Percentiles rank a stretch among this genome's conserved stretches.
Evolutionary conservation across 2,113 vertebrate genomes (phyloP).

Genomic region (Charadrius vociferus): DNA sequence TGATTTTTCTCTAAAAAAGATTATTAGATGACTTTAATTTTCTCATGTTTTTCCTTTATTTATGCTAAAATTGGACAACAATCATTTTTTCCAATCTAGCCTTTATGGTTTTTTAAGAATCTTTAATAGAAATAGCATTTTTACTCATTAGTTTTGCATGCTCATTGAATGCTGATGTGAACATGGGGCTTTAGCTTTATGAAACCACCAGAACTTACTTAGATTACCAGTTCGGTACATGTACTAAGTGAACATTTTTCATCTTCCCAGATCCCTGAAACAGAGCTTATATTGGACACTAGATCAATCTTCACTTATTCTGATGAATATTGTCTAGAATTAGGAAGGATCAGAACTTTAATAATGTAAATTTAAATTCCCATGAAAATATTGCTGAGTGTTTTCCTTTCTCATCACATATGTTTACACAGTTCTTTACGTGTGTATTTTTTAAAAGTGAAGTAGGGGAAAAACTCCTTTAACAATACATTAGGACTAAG

Average conservation of each 20-base stretch:
- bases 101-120: not conserved
- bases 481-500: not conserved
- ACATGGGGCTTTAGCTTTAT: not conserved
- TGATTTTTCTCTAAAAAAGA: slow-evolving; percentile 20
- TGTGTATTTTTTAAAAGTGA: not conserved
- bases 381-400: not conserved
- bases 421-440: not conserved
- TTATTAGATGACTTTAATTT: slow-evolving; percentile 3
- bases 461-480: not conserved
- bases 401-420: not conserved
- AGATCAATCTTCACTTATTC: not conserved
- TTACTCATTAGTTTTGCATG: not conserved
- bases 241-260: not conserved
- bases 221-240: not conserved
- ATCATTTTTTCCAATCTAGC: not conserved
- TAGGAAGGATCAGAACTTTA: not conserved
- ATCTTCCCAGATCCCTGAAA: not conserved
- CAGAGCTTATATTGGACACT: not conserved
- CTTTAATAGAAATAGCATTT: not conserved
- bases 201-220: not conserved
- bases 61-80: not conserved
- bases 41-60: slow-evolving; percentile 2
- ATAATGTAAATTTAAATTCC: not conserved
- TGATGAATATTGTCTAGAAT: not conserved
- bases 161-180: not conserved